phyloP scores from a whole-genome alignment of 1,140 invertebrate genomes.

The Lepidurus arcticus region DNA sequence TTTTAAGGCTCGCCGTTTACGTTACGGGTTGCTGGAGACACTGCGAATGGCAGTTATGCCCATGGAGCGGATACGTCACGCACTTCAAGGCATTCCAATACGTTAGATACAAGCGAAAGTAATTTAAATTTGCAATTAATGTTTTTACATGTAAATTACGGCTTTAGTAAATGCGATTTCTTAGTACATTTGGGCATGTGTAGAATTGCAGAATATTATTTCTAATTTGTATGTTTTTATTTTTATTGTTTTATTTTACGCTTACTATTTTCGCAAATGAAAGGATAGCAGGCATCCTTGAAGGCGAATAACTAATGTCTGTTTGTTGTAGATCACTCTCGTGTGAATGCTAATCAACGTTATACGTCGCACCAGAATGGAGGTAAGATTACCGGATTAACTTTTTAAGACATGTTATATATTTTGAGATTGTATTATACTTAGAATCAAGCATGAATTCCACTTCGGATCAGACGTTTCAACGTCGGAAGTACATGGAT shows the following conservation, averaged over 20 bases:
- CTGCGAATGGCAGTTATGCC: constrained; percentile 33
- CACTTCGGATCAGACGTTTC: not conserved
- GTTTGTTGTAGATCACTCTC: not conserved
- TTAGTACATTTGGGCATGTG: too few relatives aligned
- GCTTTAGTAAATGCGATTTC: too few relatives aligned
- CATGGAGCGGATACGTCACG: constrained; percentile 25
- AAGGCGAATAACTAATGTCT: too few relatives aligned
- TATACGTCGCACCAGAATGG: not conserved
- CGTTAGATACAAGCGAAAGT: not conserved
- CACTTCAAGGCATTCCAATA: not conserved
- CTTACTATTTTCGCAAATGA: too few relatives aligned
- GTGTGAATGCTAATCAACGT: not conserved
- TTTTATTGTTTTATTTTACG: too few relatives aligned
- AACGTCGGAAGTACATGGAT: not conserved
- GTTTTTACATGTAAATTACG: not conserved
- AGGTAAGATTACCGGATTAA: not conserved
- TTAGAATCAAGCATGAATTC: not conserved
- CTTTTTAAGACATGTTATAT: not conserved
- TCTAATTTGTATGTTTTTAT: too few relatives aligned
- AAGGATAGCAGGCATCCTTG: too few relatives aligned
- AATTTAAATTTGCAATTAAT: not conserved
- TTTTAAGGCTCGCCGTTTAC: constrained; percentile 53
- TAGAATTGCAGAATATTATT: too few relatives aligned
- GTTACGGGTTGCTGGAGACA: constrained; percentile 46
- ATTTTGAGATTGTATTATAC: not conserved